Base-by-base conservation (phyloP, 1,140 invertebrate species). In the Nebria ingens region DNA sequence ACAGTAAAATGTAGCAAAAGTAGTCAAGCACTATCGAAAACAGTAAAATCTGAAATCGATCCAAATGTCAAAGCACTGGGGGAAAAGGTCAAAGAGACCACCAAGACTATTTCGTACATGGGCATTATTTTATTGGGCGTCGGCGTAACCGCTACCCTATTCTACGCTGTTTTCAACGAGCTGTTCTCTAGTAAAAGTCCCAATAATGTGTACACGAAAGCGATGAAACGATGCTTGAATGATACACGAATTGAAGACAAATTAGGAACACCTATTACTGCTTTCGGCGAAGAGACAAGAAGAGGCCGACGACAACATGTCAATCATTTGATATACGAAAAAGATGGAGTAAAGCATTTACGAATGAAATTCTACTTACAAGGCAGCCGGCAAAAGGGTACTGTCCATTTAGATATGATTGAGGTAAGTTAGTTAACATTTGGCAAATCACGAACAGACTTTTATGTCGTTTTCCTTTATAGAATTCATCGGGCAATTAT, bases 311-410 rank as follows among this genome's bases (percentile, higher is more conserved):
- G 88, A 2, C 78, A 78, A 58, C 78, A 78, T 79, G 84, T 73
- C 59, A 91, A 86, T 57, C 85, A 91, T 74, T 71, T 72, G 23
- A n/a, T 73, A 21, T 91, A 85, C 69, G 76, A 82, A 55, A 81
- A 83, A 29, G 79, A 90, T 70, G 89, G 87, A 19, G 76, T 79
- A 13, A 81, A 85, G 60, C 83, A 87, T 64, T 81, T 95, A 73
- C 80, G 87, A 62, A 91, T 95, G 84, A 82, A 85, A 67, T 96
- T 95, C 73, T 91, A 94, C 67, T 79, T 96, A 29, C 83, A 93
- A 75, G 92, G 93, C 19, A 72, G 79, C 22, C 76, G 84, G 55
- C 84, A 83, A 60, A 84, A 84, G 62, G 93, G 79, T 6, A 90
- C 88, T 53, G 92, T 88, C 4, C 80, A 91, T 65, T 76, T 93